phyloP scores from a whole-genome alignment of 2,888 invertebrate species.

The Mythimna vitellina region DNA sequence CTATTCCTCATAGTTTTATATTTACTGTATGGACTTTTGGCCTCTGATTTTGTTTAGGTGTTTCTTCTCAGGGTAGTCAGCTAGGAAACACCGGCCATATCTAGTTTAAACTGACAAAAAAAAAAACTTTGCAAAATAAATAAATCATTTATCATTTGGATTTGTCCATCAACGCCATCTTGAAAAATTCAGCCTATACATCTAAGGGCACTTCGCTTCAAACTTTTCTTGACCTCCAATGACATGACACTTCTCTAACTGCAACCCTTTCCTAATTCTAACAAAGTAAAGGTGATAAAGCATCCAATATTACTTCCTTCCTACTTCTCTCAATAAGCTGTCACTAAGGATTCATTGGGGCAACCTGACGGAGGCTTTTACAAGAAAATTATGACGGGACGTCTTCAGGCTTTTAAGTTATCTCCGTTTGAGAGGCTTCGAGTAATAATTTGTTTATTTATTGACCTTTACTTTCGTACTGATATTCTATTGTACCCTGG shows the following conservation, averaged over 20 bases:
- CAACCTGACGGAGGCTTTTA: constrained; percentile 80
- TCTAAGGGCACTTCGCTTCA: neutral
- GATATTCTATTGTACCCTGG: too few species aligned
- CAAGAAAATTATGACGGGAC: constrained; percentile 78
- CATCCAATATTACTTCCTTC: constrained; percentile 48
- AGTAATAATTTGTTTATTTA: constrained; percentile 37
- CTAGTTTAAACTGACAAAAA: too few species aligned
- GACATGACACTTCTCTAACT: neutral
- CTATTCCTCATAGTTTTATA: too few species aligned
- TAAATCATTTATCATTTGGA: too few species aligned
- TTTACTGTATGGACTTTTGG: too few species aligned
- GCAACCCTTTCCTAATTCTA: neutral
- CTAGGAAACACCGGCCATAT: too few species aligned
- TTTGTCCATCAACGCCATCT: too few species aligned
- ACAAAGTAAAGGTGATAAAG: constrained; percentile 4
- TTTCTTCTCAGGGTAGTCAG: too few species aligned
- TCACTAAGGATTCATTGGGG: constrained; percentile 77
- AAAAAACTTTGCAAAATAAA: too few species aligned
- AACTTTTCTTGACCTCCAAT: neutral
- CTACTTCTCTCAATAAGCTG: constrained; percentile 61
- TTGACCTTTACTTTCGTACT: constrained; percentile 3
- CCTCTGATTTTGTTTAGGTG: too few species aligned
- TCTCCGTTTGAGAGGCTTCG: constrained; percentile 46
- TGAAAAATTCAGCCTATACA: too few species aligned
- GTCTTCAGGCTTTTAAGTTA: constrained; percentile 73